Evolutionary conservation across 2,888 invertebrate species (phyloP).

Genomic region (Opisthograptis luteolata): DNA sequence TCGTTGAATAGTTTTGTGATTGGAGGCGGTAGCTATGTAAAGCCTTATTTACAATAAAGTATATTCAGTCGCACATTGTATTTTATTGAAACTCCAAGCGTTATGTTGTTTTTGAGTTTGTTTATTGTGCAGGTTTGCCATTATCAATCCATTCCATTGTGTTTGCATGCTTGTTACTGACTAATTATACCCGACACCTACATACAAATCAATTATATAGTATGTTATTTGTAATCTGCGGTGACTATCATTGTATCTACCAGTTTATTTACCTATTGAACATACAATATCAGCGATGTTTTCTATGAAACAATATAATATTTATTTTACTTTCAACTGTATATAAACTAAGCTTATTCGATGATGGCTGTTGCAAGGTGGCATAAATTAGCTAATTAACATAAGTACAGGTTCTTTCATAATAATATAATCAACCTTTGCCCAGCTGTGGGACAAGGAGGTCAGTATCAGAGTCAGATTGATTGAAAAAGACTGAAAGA

Average conservation of each 20-base stretch:
- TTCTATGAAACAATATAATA: no score
- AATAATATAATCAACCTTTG: no score
- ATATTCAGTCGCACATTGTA: slow-evolving; percentile 75
- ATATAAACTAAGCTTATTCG: no score
- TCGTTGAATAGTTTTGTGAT: slow-evolving; percentile 71
- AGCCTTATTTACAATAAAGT: slow-evolving; percentile 81
- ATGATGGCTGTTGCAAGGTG: no score
- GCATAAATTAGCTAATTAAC: no score
- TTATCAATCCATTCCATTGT: slow-evolving; percentile 59
- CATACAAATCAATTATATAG: slow-evolving; percentile 1
- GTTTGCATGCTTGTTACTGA: slow-evolving; percentile 52
- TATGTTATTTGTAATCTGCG: slow-evolving; percentile 7
- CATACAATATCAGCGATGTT: background rate
- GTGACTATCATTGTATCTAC: background rate
- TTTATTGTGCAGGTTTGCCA: slow-evolving; percentile 84
- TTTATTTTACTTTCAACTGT: no score
- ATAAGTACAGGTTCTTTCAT: no score
- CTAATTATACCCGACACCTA: slow-evolving; percentile 25
- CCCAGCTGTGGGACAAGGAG: no score
- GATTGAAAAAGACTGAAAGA: no score
- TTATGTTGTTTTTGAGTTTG: slow-evolving; percentile 60
- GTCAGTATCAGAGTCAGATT: no score
- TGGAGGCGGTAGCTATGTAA: slow-evolving; percentile 69
- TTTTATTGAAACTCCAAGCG: slow-evolving; percentile 70
- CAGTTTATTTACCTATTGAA: background rate